These are phyloP conservation scores for Thaumatotibia leucotreta DNA, from an alignment of 1,140 invertebrate species.

Conservation along the genomic window DNA sequence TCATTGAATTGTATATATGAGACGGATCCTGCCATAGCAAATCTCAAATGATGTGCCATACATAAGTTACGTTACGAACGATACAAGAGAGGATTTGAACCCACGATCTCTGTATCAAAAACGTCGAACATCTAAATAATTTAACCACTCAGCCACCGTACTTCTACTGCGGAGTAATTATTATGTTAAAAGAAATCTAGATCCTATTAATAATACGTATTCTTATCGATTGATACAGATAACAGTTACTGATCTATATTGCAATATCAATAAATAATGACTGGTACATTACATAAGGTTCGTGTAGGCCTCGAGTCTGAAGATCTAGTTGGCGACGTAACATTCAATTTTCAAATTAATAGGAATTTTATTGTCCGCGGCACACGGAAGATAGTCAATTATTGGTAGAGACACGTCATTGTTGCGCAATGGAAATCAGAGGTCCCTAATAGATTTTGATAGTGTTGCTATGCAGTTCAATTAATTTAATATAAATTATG, in stretches of 20 bases:
- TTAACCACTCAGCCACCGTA: too few relatives aligned
- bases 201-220: too few relatives aligned
- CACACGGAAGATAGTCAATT: constrained; percentile 2
- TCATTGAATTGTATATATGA: too few relatives aligned
- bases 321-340: not conserved
- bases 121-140: too few relatives aligned
- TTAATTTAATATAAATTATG: too few relatives aligned
- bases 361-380: constrained; percentile 1
- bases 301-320: not conserved
- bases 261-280: not conserved
- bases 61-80: too few relatives aligned
- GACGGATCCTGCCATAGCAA: too few relatives aligned
- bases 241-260: not conserved
- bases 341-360: constrained; percentile 1
- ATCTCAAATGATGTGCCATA: too few relatives aligned
- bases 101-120: too few relatives aligned
- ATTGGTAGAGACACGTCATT: not conserved
- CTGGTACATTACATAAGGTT: not conserved
- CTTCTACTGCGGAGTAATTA: too few relatives aligned
- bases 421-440: not conserved
- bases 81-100: too few relatives aligned
- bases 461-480: not conserved
- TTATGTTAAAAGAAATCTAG: too few relatives aligned
- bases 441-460: not conserved
- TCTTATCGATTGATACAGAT: not conserved